phyloP scores from a whole-genome alignment of 2,797 vertebrate genomes.

The Oreonectes daqikongensis region DNA sequence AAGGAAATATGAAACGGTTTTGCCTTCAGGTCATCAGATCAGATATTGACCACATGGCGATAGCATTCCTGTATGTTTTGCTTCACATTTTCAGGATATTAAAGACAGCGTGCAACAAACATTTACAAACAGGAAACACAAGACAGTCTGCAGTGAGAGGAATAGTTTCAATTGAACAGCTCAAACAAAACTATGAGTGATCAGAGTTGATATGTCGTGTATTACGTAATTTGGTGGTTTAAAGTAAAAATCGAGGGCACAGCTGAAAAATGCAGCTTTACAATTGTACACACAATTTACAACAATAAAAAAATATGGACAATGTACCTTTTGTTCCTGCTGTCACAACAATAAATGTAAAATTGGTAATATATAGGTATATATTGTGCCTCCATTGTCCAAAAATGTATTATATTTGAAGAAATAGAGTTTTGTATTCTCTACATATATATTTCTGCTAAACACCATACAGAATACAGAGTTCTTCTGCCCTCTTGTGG shows the following conservation, averaged over 20 bases:
- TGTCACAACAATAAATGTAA: no score
- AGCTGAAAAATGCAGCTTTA: background rate
- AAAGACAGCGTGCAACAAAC: background rate
- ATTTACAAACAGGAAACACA: background rate
- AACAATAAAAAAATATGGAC: background rate
- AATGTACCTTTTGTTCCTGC: no score
- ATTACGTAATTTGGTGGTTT: no score
- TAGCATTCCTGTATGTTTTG: slow-evolving; percentile 27
- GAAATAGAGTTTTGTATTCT: no score
- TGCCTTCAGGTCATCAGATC: slow-evolving; percentile 47
- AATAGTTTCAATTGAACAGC: background rate
- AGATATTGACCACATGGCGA: background rate
- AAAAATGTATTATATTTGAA: no score
- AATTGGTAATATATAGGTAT: no score
- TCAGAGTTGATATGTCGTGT: no score
- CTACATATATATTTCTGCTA: no score
- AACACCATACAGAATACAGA: background rate
- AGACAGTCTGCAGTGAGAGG: background rate
- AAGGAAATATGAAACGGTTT: slow-evolving; percentile 76
- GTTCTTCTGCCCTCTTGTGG: slow-evolving; percentile 5
- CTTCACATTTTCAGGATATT: slow-evolving; percentile 51
- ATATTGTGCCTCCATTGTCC: no score
- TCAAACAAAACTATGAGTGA: background rate
- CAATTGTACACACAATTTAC: background rate
- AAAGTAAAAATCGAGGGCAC: background rate